Evolutionary conservation across 2,113 vertebrate species (phyloP).

Genomic region (Arenaria interpres): DNA sequence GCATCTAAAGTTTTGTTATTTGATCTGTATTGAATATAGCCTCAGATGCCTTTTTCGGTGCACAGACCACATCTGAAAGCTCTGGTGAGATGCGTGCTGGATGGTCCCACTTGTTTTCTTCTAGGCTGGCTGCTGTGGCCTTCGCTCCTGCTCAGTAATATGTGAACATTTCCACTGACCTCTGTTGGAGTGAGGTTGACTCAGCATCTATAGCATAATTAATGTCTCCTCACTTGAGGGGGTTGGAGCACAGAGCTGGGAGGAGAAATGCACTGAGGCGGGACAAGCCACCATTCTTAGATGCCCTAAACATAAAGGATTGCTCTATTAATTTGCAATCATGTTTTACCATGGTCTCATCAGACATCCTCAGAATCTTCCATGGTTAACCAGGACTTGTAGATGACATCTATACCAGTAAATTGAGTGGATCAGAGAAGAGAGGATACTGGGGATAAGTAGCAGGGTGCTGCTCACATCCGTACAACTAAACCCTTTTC

Average conservation of each 20-base stretch:
- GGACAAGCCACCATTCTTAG: background rate
- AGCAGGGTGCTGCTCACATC: background rate
- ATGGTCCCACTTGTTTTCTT: background rate
- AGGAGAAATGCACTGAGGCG: background rate
- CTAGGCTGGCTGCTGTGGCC: background rate
- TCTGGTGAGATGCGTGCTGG: background rate
- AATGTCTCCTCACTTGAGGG: background rate
- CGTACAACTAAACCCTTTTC: background rate
- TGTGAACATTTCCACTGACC: background rate
- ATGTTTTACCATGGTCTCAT: background rate
- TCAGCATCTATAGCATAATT: background rate
- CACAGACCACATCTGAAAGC: background rate
- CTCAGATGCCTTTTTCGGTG: background rate
- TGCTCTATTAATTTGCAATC: background rate
- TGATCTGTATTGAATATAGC: background rate
- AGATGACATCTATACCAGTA: background rate
- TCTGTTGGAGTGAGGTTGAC: background rate
- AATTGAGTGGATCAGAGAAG: background rate
- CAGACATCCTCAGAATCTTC: background rate
- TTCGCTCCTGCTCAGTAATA: background rate
- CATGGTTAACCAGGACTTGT: background rate
- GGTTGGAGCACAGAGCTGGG: background rate
- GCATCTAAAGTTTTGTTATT: conserved; percentile 6
- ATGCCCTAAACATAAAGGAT: background rate
- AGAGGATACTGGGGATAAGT: background rate